phyloP scores from a whole-genome alignment of 2,797 vertebrate genomes.

The Podargus strigoides region DNA sequence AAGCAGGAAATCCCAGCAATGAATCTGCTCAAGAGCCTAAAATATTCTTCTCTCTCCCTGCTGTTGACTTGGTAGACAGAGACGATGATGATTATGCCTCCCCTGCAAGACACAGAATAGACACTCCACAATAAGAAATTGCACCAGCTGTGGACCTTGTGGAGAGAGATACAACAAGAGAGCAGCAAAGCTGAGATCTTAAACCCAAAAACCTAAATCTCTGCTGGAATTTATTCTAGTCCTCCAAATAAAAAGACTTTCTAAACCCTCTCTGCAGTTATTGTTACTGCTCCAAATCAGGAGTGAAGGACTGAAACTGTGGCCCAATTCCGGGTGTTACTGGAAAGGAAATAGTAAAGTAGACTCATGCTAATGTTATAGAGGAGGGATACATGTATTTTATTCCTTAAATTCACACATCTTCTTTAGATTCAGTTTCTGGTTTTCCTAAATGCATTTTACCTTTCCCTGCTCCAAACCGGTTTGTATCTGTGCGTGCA shows the following conservation, averaged over 20 bases:
- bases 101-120: not conserved
- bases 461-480: not conserved
- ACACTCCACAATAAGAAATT: not conserved
- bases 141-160: not conserved
- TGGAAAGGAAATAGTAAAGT: not conserved
- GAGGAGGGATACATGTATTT: not conserved
- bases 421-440: not conserved
- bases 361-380: not conserved
- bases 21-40: not conserved
- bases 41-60: not conserved
- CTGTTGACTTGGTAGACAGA: not conserved
- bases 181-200: not conserved
- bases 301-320: not conserved
- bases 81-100: not conserved
- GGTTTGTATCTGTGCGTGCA: not conserved
- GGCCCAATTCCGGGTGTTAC: not conserved
- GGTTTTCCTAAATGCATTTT: not conserved
- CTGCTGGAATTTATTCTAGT: not conserved
- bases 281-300: not conserved
- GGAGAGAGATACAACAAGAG: not conserved
- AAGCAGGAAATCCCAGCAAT: not conserved
- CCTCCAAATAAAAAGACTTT: not conserved
- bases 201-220: not conserved
- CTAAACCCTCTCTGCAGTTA: not conserved
- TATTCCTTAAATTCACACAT: not conserved